Conservation (phyloP, 2,888 invertebrate genomes). For the Julus scanicus region DNA sequence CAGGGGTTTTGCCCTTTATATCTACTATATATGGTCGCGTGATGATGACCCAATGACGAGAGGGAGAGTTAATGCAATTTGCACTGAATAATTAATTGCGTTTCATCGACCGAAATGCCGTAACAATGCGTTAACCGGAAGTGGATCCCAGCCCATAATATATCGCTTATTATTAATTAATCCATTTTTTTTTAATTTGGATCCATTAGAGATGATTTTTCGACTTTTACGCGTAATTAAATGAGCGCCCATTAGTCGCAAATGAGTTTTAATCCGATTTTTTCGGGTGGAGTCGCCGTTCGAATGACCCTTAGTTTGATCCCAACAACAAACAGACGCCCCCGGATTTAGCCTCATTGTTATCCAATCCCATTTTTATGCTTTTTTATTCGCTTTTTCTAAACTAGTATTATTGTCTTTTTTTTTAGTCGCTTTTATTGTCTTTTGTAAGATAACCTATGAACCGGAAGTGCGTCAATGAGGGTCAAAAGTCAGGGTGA, state of each 20-base stretch:
- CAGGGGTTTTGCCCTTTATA: too few species aligned
- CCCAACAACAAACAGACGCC: neutral
- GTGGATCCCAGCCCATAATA: conserved; percentile 42
- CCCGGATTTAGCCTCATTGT: conserved; percentile 24
- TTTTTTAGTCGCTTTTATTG: neutral
- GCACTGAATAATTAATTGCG: conserved; percentile 31
- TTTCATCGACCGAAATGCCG: conserved; percentile 10
- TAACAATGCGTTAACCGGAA: conserved; percentile 40
- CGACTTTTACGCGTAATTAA: conserved; percentile 42
- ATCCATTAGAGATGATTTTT: conserved; percentile 39
- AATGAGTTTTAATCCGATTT: conserved; percentile 42
- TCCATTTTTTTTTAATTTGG: conserved; percentile 33
- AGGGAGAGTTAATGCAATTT: conserved; percentile 22
- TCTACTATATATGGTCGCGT: neutral
- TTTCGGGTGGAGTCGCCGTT: conserved; percentile 23
- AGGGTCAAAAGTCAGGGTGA: too few species aligned
- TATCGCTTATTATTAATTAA: conserved; percentile 42
- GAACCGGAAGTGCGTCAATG: too few species aligned
- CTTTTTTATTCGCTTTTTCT: neutral
- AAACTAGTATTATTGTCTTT: neutral
- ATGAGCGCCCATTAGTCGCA: conserved; percentile 39
- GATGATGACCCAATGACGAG: neutral
- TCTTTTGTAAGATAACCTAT: too few species aligned
- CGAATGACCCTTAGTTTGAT: neutral
- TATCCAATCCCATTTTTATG: neutral